Conservation (phyloP, 92 coral and sea anemone species). For the Palythoa grandiflora region DNA sequence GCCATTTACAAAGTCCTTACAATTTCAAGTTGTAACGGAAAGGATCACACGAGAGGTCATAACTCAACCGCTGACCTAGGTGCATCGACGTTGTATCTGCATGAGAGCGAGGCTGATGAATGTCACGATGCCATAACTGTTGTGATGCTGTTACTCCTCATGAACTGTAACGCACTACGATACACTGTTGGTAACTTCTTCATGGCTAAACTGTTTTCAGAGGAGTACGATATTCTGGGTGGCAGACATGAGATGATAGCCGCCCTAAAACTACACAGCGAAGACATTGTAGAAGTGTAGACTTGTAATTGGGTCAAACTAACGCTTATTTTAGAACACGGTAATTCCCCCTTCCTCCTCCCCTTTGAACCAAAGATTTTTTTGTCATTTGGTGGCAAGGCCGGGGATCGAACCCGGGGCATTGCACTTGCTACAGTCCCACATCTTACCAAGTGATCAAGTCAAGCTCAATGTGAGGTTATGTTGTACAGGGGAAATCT, state of each 20-base stretch:
- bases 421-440: too few relatives aligned
- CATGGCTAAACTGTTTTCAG: slow-evolving; percentile 60
- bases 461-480: too few relatives aligned
- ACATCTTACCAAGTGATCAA: too few relatives aligned
- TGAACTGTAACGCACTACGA: slow-evolving; percentile 67
- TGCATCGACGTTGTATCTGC: neutral
- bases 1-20: slow-evolving; percentile 66
- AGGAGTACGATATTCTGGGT: slow-evolving; percentile 63
- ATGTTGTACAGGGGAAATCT: too few relatives aligned
- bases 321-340: too few relatives aligned
- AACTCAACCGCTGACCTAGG: neutral
- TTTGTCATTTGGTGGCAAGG: too few relatives aligned
- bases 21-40: slow-evolving; percentile 37
- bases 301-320: neutral
- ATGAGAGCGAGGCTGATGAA: neutral
- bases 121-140: slow-evolving; percentile 56
- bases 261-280: neutral
- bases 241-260: slow-evolving; percentile 24
- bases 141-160: slow-evolving; percentile 58
- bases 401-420: too few relatives aligned
- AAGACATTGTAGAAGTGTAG: neutral
- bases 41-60: neutral
- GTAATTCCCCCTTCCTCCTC: too few relatives aligned
- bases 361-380: too few relatives aligned
- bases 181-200: slow-evolving; percentile 64